phyloP scores from a whole-genome alignment of 2,888 invertebrate genomes.

The Chloroclystis v-ata region DNA sequence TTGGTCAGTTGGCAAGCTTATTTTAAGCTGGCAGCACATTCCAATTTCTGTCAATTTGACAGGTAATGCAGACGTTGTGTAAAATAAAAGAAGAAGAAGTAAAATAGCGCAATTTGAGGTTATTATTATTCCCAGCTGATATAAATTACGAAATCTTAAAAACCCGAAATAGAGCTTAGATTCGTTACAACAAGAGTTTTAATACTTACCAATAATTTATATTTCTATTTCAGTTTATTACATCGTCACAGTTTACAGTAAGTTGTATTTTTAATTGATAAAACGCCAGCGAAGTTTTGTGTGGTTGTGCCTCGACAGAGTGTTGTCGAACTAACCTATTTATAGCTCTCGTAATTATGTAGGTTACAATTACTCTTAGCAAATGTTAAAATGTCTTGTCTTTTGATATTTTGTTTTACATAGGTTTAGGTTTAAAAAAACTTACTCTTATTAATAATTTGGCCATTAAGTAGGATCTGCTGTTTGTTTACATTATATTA shows the following conservation, averaged over 20 bases:
- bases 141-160: not conserved
- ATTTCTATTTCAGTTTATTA: not conserved
- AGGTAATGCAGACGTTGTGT: too few species aligned
- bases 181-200: too few species aligned
- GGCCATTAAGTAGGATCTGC: too few species aligned
- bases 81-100: too few species aligned
- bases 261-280: slow-evolving; percentile 24
- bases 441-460: too few species aligned
- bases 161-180: too few species aligned
- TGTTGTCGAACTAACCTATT: slow-evolving; percentile 52
- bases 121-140: slow-evolving; percentile 15
- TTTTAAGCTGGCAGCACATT: too few species aligned
- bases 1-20: too few species aligned
- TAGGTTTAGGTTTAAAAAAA: too few species aligned
- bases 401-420: too few species aligned
- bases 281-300: not conserved
- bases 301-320: slow-evolving; percentile 5
- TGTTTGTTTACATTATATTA: slow-evolving; percentile 6
- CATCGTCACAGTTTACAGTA: slow-evolving; percentile 15
- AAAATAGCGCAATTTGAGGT: slow-evolving; percentile 10
- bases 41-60: too few species aligned
- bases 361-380: slow-evolving; percentile 23
- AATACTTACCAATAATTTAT: slow-evolving; percentile 10
- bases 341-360: slow-evolving; percentile 35
- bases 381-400: too few species aligned